Evolutionary conservation across 1,140 invertebrate genomes (phyloP).

Genomic region (Parasteatoda tepidariorum): DNA sequence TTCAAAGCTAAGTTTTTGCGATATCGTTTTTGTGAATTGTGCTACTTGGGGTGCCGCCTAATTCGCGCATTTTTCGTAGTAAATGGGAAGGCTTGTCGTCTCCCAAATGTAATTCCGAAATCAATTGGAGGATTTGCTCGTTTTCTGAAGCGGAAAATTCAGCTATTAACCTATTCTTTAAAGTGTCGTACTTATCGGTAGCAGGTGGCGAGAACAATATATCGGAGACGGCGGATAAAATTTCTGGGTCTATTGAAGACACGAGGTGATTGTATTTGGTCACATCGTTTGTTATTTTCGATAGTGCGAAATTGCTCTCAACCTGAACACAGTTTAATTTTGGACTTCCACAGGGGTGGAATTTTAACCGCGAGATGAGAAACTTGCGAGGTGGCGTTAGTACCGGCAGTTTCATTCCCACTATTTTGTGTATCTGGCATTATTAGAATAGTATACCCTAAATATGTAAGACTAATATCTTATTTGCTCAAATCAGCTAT

Average conservation of each 20-base stretch:
- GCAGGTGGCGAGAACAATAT: neutral
- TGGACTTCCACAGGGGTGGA: neutral
- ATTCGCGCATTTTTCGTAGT: conserved; percentile 9
- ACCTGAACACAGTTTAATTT: neutral
- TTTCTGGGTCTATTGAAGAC: conserved; percentile 5
- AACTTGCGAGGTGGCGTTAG: no score
- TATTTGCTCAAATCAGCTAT: no score
- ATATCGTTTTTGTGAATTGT: no score
- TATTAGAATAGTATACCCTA: no score
- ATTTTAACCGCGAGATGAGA: no score
- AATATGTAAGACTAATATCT: no score
- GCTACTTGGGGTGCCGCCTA: neutral
- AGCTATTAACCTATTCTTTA: neutral
- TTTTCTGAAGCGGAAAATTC: conserved; percentile 22
- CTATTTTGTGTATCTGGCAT: no score
- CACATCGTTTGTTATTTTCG: neutral
- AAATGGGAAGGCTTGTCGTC: conserved; percentile 2
- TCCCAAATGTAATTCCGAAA: neutral
- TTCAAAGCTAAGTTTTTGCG: no score
- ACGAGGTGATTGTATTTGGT: neutral
- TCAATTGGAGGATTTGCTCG: neutral
- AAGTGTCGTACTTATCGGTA: neutral
- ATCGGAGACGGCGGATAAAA: neutral
- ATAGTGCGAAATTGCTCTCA: neutral
- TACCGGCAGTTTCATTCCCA: no score